A percentile compares a stretch with the other conserved stretches of the same genome.
Evolutionary conservation across 1,140 invertebrate species (phyloP).

Genomic region (Muscidifurax raptorellus): DNA sequence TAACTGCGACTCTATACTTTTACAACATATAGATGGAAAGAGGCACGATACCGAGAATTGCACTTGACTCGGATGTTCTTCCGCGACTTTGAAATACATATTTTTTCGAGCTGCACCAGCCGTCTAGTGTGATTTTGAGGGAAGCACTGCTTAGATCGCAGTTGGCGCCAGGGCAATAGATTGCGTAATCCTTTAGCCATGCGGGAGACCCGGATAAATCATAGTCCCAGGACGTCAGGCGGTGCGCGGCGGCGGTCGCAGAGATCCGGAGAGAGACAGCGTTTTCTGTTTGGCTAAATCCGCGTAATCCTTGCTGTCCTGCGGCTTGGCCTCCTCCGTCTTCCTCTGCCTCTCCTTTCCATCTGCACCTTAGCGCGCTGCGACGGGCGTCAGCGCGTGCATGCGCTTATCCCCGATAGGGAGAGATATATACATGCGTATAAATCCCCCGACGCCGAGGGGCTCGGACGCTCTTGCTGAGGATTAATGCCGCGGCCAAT

Average conservation of each 20-base stretch:
- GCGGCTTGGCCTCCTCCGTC: conserved; percentile 16
- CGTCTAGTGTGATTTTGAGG: background rate
- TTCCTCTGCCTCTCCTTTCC: conserved; percentile 3
- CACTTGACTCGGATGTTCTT: no score
- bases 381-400: background rate
- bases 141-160: background rate
- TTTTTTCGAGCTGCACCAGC: no score
- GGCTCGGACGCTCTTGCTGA: conserved; percentile 1
- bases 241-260: background rate
- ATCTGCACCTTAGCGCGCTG: no score
- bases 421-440: background rate
- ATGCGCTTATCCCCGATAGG: background rate
- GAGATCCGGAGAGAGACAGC: background rate
- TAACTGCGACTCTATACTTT: no score
- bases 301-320: conserved; percentile 58
- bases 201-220: conserved; percentile 11
- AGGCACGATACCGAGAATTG: no score
- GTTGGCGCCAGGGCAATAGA: background rate
- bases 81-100: no score
- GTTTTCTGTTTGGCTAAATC: conserved; percentile 56
- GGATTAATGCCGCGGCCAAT: conserved; percentile 21
- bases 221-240: background rate
- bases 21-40: no score
- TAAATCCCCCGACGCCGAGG: background rate
- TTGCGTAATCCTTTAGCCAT: background rate